These are phyloP conservation scores for Philereme transversata DNA, from an alignment of 2,888 invertebrate species.

Conservation along the genomic window DNA sequence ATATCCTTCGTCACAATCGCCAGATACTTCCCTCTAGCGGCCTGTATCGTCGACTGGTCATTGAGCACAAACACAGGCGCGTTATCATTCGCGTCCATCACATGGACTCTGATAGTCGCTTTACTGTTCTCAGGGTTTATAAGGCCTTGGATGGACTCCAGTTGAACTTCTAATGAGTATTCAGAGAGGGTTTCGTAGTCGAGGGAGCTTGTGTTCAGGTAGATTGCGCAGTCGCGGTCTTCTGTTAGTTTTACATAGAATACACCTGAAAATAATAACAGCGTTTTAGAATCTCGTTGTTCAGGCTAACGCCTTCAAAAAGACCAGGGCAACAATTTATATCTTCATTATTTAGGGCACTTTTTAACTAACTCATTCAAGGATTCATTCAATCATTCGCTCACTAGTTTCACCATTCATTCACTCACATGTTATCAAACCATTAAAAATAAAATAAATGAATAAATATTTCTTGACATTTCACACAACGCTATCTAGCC, in stretches of 20 bases:
- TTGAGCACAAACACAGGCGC: constrained; percentile 92
- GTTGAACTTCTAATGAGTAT: constrained; percentile 89
- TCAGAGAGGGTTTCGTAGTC: constrained; percentile 91
- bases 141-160: constrained; percentile 91
- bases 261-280: constrained; percentile 74
- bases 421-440: too few relatives aligned
- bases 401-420: too few relatives aligned
- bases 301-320: too few relatives aligned
- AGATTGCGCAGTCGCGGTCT: constrained; percentile 92
- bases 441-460: too few relatives aligned
- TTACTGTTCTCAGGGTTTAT: constrained; percentile 90
- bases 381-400: too few relatives aligned
- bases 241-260: constrained; percentile 90
- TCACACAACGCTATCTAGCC: too few relatives aligned
- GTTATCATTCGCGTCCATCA: constrained; percentile 95
- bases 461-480: too few relatives aligned
- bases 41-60: constrained; percentile 78
- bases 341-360: too few relatives aligned
- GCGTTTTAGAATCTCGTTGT: neutral
- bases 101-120: constrained; percentile 90
- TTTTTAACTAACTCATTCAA: too few relatives aligned
- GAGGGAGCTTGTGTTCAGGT: constrained; percentile 87
- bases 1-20: constrained; percentile 90
- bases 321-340: too few relatives aligned
- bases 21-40: constrained; percentile 89